Evolutionary conservation across 2,797 vertebrate species (phyloP).

Genomic region (Coregonus ussuriensis): DNA sequence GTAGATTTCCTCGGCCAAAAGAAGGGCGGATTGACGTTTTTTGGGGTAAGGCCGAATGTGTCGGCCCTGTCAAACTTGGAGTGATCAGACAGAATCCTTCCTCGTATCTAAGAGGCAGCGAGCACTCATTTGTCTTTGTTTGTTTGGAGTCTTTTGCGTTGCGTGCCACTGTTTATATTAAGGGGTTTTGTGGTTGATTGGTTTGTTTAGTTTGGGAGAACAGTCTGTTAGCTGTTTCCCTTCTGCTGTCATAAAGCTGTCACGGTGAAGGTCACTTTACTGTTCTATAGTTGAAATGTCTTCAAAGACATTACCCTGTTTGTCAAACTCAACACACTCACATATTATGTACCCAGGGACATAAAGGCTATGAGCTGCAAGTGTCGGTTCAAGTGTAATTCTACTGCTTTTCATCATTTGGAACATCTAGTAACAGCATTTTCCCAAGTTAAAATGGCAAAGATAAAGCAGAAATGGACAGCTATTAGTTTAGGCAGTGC

Average conservation of each 20-base stretch:
- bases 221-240: background rate
- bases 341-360: background rate
- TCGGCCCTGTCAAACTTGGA: conserved; percentile 56
- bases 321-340: background rate
- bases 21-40: conserved; percentile 70
- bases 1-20: conserved; percentile 65
- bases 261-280: background rate
- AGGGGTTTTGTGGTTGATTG: background rate
- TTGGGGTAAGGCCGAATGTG: conserved; percentile 73
- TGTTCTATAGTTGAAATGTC: background rate
- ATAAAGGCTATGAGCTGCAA: background rate
- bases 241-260: background rate
- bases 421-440: background rate
- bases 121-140: conserved; percentile 13
- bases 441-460: background rate
- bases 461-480: background rate
- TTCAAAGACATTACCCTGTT: background rate
- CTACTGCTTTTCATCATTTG: background rate
- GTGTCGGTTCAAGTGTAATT: background rate
- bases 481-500: background rate
- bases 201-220: background rate
- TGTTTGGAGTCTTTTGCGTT: background rate
- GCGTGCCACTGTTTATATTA: background rate
- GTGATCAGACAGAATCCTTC: conserved; percentile 12
- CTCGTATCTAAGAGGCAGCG: background rate